phyloP scores from a whole-genome alignment of 2,113 vertebrate species.

The Piliocolobus tephrosceles region DNA sequence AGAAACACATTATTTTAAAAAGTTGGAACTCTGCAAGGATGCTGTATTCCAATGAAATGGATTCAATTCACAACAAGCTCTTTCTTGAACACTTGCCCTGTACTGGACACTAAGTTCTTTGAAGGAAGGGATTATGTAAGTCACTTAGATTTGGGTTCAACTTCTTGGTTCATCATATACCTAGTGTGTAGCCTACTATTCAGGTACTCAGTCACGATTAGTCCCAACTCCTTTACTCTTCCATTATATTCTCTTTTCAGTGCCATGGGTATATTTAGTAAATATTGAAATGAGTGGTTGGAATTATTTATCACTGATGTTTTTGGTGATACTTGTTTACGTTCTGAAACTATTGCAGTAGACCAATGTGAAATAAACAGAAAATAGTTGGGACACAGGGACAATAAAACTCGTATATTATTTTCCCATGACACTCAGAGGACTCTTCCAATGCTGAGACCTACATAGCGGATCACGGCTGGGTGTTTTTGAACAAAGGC shows the following conservation, averaged over 20 bases:
- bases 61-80: not conserved
- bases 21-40: not conserved
- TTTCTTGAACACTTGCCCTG: not conserved
- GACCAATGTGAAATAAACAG: not conserved
- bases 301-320: not conserved
- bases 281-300: not conserved
- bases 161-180: not conserved
- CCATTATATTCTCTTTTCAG: not conserved
- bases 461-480: not conserved
- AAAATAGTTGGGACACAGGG: not conserved
- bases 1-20: not conserved
- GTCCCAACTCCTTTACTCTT: not conserved
- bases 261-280: not conserved
- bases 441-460: not conserved
- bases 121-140: not conserved
- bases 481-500: slow-evolving; percentile 57
- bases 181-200: not conserved
- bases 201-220: not conserved
- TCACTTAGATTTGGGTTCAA: not conserved
- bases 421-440: not conserved
- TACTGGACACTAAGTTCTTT: not conserved
- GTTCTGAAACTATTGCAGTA: not conserved
- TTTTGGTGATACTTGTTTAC: not conserved
- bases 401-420: not conserved
- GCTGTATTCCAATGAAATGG: not conserved